Base-by-base conservation (phyloP, 2,888 invertebrate species). In the Isoperla grammatica region DNA sequence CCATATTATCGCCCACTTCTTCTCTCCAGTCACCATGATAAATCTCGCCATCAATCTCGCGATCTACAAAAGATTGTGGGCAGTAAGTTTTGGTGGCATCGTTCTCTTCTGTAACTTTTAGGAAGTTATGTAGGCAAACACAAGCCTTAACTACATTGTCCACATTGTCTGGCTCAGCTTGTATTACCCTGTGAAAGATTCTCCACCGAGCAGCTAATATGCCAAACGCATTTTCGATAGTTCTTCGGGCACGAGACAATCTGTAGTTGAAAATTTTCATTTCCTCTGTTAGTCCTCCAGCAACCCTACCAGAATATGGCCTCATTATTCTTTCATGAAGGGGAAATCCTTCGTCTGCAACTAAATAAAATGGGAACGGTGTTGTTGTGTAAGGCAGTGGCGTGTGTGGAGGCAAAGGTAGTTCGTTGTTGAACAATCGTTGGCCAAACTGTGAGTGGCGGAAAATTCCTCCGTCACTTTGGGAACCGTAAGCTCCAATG, bases 211-310 rank as follows among this genome's bases (percentile, higher is more conserved):
- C 46, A 1, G 23, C 60, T 11, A 60, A 19, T 37, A 60, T 60
- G 8, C 60, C 55, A 37, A 60, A 60, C 1, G 60, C 45, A 19
- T 56, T 60, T 20, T 48, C 60, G 17, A 54, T 37, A 8, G 48
- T 40, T 4, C 45, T 42, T 1, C 55, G 23, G 2, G 56, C 60
- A 3, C 60, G 1, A 2, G 23, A 17, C 22, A 60, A 23, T 5
- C 55, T 15, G 20, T 60, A 60, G n/a, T 60, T 60, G 17, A 48
- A 60, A 1, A 56, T 15, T 20, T 37, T 60, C 15, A 15, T 54
- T 8, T 1, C n/a, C 12, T 19, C 39, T 22, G 46, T 1, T 3
- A 46, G 29, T 11, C 15, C 6, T 15, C 19, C 37, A 29, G 35
- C 17, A n/a, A n/a, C n/a, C 11, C n/a, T 19, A 5, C 46, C 19